Conservation (phyloP, 2,888 invertebrate genomes). For the Cordilura impudica region DNA sequence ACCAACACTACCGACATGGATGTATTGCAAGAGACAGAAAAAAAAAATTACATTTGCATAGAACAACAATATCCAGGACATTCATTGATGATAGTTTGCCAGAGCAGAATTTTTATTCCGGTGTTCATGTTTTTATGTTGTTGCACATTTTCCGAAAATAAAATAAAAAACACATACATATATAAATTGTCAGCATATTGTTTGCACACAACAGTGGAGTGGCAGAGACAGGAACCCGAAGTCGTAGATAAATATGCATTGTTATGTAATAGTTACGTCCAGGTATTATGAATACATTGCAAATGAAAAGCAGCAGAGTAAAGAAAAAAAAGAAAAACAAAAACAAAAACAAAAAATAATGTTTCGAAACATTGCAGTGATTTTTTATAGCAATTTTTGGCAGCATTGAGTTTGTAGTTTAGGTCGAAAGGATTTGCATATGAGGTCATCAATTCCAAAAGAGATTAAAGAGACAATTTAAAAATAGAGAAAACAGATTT, state of each 20-base stretch:
- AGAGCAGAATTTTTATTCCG: constrained; percentile 35
- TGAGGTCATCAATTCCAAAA: constrained; percentile 61
- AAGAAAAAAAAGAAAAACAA: neutral
- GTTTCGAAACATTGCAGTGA: constrained; percentile 37
- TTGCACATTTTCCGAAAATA: constrained; percentile 14
- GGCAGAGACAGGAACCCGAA: neutral
- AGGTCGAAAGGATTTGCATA: constrained; percentile 57
- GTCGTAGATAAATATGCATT: constrained; percentile 47
- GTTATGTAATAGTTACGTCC: constrained; percentile 42
- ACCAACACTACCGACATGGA: constrained; percentile 82
- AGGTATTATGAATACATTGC: constrained; percentile 53
- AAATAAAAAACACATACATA: constrained; percentile 7
- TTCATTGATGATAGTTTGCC: constrained; percentile 41
- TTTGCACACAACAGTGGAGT: constrained; percentile 11
- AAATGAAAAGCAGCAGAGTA: constrained; percentile 9
- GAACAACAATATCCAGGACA: constrained; percentile 39
- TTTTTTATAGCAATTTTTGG: constrained; percentile 27
- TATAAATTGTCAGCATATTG: constrained; percentile 56
- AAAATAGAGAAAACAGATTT: constrained; percentile 18
- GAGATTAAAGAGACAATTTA: constrained; percentile 61
- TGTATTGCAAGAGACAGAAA: neutral
- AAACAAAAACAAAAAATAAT: constrained; percentile 4
- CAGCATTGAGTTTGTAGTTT: constrained; percentile 46
- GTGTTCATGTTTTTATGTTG: constrained; percentile 22
- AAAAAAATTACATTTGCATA: constrained; percentile 11